Base-by-base conservation (phyloP, 1,140 invertebrate genomes). In the Drosophila oshimai region DNA sequence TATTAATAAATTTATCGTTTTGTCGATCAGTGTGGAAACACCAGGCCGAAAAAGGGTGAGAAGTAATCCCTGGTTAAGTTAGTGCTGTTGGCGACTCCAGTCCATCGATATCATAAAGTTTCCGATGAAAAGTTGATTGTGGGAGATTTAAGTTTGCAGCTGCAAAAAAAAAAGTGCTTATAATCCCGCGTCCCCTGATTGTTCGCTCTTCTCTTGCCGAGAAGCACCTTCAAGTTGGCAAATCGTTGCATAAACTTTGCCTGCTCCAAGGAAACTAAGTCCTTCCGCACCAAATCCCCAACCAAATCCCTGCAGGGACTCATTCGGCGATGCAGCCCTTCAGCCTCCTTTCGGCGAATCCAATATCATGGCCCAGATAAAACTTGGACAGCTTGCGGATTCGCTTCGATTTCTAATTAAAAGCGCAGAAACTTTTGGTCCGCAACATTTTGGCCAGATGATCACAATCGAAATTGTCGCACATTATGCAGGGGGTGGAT, bases 381-480 rank as follows among this genome's bases (percentile, higher is more conserved):
- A 83, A 64, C 53, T 84, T 49, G 54, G 41, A 44, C 65, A 58
- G 80, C 64, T 73, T 75, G 55, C 34, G 60, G 65, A 61, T 54
- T 84, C 51, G 58, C 60, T 65, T 65, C 70, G 76, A 80, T 80
- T 84, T 86, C 65, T 84, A 84, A 84, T 84, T 84, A 84, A 84
- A 87, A 84, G 80, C 47, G 55, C 67, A 64, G 57, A 61, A 84
- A 84, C 64, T 84, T 84, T 60, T 28, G 9, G 9, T 29, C 18
- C 41, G 54, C 42, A 49, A 55, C 31, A 49, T 57, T 57, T 44
- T 60, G 55, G 61, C 50, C 68, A 50, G 57, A 83, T 74, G 80
- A 86, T 84, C 75, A 42, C 68, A 71, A 86, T 71, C 65, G 64
- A 71, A 79, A 71, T 65, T 58, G 54, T 74, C 73, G 74, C 68